Conservation (phyloP, 2,888 invertebrate species). For the Anagyrus pseudococci region DNA sequence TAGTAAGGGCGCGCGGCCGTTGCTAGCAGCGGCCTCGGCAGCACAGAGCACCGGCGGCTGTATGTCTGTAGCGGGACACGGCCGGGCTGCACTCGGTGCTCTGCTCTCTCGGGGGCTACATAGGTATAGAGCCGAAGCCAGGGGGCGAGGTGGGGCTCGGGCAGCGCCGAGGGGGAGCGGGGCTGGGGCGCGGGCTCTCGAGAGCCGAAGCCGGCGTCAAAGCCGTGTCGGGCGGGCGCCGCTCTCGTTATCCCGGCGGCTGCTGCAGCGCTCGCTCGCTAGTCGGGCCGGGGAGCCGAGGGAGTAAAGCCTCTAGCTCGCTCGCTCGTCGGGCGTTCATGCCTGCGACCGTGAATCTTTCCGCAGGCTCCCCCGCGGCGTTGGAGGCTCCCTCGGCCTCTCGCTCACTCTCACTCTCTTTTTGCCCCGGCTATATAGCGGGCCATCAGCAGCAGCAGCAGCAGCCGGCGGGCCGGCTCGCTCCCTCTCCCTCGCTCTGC, state of each 20-base stretch:
- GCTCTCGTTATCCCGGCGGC: background rate
- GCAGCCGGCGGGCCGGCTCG: background rate
- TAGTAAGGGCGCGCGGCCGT: too few species aligned
- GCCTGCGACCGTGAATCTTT: constrained; percentile 8
- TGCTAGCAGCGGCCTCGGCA: too few species aligned
- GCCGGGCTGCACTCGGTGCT: too few species aligned
- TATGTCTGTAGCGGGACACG: too few species aligned
- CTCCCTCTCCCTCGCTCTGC: background rate
- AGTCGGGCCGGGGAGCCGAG: too few species aligned
- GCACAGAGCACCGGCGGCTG: too few species aligned
- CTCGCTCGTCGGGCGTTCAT: background rate
- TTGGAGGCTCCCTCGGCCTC: background rate
- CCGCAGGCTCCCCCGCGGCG: background rate
- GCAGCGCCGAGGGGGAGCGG: too few species aligned
- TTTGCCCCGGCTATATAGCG: background rate
- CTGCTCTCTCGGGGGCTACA: too few species aligned
- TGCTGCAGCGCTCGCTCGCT: background rate
- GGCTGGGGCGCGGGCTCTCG: background rate
- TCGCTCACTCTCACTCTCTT: background rate
- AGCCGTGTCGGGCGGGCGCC: background rate
- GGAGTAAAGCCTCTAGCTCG: background rate
- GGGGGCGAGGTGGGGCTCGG: too few species aligned
- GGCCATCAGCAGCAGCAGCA: background rate
- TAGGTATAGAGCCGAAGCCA: too few species aligned
- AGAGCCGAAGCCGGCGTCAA: background rate